Evolutionary conservation across 1,140 invertebrate species (phyloP), one percentile per base, ranked within the genome.

Genomic region (Tigriopus japonicus): DNA sequence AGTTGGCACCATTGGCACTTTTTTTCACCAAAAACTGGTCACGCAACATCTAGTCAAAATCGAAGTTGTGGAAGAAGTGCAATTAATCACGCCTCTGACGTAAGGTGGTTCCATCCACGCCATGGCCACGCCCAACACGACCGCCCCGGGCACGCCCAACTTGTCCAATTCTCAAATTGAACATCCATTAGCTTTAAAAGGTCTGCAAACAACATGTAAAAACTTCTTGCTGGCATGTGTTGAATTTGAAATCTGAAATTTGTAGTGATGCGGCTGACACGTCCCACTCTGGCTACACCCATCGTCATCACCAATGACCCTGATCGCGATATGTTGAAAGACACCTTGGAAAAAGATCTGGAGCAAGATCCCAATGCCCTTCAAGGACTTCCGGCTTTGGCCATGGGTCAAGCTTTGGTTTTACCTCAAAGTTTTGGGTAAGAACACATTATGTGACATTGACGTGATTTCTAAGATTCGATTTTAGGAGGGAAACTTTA

Each of bases 351-450:
- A 67, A 77, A 81, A 66, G 82, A 83, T 64, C 72, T 85, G 43
- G 81, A 84, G 67, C 78, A 81, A 66, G 87, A 91, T 74, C 79
- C 84, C 41, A 82, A 82, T 23, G 74, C 81, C 62, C 81, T 87
- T 0, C 76, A 78, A 63, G 84, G 84, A 52, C 78, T 87, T 67
- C 85, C 89, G 73, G 84, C 83, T 1, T 76, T 93, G 63, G 81
- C 84, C 10, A 76, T 87, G 60, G 87, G 88, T 17, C 84, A 92
- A 66, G 87, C 93, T 72, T 75, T 97, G 62, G 77, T 95, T 40
- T 72, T 96, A 24, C 93, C 94, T 42, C 91, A 96, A 76, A 93
- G 87, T 71, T 95, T 96, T 77, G 91, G 83, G 91, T 74, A n/a
- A n/a, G n/a, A n/a, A 82, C 19, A 17, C 1, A 59, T 63, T 19